Evolutionary conservation across 2,888 invertebrate species (phyloP).

Genomic region (Ptycholaimellus sp.): DNA sequence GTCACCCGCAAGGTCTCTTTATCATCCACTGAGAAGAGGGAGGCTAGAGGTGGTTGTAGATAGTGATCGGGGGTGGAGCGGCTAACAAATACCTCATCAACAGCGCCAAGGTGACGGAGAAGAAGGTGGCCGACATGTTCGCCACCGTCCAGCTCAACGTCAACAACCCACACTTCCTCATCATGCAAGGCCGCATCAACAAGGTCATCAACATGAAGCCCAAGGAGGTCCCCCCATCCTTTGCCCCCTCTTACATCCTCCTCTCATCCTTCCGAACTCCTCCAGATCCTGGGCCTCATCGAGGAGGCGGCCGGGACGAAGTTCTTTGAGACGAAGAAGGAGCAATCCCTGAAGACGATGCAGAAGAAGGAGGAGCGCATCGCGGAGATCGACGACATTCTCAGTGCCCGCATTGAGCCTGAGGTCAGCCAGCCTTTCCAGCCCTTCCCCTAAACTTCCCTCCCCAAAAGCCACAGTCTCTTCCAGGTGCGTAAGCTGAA

Average conservation of each 20-base stretch:
- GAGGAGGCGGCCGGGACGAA: constrained; percentile 95
- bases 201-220: constrained; percentile 98
- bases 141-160: constrained; percentile 88
- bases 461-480: no score
- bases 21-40: constrained; percentile 4
- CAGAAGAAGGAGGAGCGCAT: constrained; percentile 75
- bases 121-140: constrained; percentile 72
- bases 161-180: constrained; percentile 88
- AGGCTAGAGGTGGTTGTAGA: constrained; percentile 8
- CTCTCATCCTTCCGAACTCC: not conserved
- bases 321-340: constrained; percentile 80
- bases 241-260: not conserved
- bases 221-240: constrained; percentile 43
- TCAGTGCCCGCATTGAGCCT: no score
- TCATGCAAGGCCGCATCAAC: constrained; percentile 96
- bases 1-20: constrained; percentile 55
- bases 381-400: constrained; percentile 55
- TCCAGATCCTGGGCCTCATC: constrained; percentile 73
- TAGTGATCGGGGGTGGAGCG: constrained; percentile 23
- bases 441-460: no score
- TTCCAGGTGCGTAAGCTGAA: constrained; percentile 38
- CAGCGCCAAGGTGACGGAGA: constrained; percentile 65
- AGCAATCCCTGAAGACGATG: constrained; percentile 56
- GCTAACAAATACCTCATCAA: constrained; percentile 74
- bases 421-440: no score